Evolutionary conservation across 1,140 invertebrate genomes (phyloP).

Genomic region (Drosophila triauraria): DNA sequence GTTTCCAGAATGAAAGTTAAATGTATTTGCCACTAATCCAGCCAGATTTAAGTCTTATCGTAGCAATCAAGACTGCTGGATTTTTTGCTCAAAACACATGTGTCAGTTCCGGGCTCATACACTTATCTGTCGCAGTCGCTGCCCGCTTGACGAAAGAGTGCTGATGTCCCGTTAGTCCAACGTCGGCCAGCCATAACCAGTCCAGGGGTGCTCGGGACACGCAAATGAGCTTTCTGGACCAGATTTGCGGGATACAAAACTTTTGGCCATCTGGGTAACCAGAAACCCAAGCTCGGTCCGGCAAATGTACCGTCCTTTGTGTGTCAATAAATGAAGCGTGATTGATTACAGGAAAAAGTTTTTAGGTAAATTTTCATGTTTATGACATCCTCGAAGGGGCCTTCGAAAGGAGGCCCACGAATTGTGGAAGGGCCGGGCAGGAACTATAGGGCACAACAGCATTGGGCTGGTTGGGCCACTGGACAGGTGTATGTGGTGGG

Average conservation of each 20-base stretch:
- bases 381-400: slow-evolving; percentile 42
- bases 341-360: slow-evolving; percentile 80
- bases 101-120: slow-evolving; percentile 10
- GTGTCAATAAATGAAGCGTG: slow-evolving; percentile 82
- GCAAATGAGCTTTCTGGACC: slow-evolving; percentile 65
- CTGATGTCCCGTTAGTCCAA: slow-evolving; percentile 40
- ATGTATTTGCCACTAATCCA: slow-evolving; percentile 13
- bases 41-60: neutral
- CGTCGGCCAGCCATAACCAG: slow-evolving; percentile 56
- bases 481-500: slow-evolving; percentile 51
- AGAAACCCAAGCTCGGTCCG: neutral
- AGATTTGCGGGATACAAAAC: slow-evolving; percentile 67
- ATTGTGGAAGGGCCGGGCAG: neutral
- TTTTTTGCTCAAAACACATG: neutral
- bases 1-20: neutral
- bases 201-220: slow-evolving; percentile 23
- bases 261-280: slow-evolving; percentile 43
- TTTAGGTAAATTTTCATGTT: slow-evolving; percentile 63
- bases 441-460: slow-evolving; percentile 3
- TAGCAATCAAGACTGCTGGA: slow-evolving; percentile 2
- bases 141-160: slow-evolving; percentile 58
- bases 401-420: neutral
- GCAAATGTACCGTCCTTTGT: slow-evolving; percentile 64
- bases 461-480: slow-evolving; percentile 5
- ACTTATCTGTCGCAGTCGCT: slow-evolving; percentile 58